Conservation (phyloP, 2,113 vertebrate species). For the Hoplias malabaricus region DNA sequence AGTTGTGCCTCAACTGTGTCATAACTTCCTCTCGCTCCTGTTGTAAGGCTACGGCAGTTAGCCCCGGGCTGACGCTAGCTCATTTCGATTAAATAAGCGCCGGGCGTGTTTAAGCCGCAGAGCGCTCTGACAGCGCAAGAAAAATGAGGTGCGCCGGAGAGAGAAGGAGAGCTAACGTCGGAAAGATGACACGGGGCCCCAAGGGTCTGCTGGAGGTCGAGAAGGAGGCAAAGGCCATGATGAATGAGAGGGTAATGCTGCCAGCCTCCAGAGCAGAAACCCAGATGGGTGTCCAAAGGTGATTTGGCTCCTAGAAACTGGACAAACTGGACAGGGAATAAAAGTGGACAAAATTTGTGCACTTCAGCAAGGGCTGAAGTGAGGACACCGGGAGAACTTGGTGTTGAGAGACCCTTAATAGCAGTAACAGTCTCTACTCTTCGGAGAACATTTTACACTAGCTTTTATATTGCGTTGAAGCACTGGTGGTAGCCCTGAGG, state of each 20-base stretch:
- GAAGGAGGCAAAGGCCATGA: conserved; percentile 18
- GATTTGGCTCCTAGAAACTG: not conserved
- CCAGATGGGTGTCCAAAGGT: conserved; percentile 27
- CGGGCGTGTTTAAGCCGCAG: not conserved
- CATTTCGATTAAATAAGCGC: conserved; percentile 35
- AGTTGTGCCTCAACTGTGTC: not conserved
- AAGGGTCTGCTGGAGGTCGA: conserved; percentile 29
- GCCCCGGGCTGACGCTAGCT: conserved; percentile 4
- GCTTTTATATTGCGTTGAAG: no score
- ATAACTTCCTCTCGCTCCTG: not conserved
- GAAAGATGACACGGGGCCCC: conserved; percentile 6
- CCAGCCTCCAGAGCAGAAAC: not conserved
- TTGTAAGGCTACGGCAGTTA: not conserved
- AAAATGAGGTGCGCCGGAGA: conserved; percentile 33
- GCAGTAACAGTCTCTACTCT: no score
- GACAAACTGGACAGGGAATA: not conserved
- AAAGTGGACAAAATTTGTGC: not conserved
- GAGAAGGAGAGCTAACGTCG: conserved; percentile 39
- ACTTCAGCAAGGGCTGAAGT: not conserved
- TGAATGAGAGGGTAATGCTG: not conserved
- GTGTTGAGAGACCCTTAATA: not conserved
- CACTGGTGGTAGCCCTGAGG: no score
- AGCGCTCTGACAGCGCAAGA: conserved; percentile 39
- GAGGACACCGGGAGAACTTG: not conserved
- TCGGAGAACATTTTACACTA: no score